phyloP scores from a whole-genome alignment of 2,113 vertebrate genomes.

The Nestor notabilis region DNA sequence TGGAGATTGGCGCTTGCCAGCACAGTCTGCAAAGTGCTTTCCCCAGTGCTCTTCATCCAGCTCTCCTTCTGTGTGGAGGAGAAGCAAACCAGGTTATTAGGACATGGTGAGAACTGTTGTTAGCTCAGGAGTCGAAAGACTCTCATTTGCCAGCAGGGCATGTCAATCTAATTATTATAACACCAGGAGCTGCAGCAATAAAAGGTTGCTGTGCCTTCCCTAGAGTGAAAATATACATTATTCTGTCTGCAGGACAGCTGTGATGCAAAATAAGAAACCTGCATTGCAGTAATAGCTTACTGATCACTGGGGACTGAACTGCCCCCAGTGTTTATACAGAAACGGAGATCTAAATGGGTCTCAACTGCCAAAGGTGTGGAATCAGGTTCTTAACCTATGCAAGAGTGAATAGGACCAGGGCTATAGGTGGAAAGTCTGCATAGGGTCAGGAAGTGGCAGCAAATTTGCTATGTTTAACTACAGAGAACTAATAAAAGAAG shows the following conservation, averaged over 20 bases:
- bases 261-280: background rate
- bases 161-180: background rate
- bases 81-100: background rate
- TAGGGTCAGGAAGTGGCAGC: background rate
- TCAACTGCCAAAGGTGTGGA: background rate
- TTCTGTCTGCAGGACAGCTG: background rate
- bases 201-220: background rate
- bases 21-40: constrained; percentile 76
- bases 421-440: background rate
- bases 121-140: background rate
- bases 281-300: background rate
- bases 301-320: background rate
- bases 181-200: background rate
- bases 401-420: background rate
- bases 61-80: constrained; percentile 69
- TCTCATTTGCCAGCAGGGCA: background rate
- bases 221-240: background rate
- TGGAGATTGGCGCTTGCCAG: constrained; percentile 83
- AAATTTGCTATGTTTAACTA: background rate
- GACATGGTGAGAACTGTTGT: background rate
- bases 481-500: background rate
- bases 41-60: constrained; percentile 85
- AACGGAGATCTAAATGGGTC: background rate
- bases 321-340: background rate
- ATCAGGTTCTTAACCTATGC: background rate